Evolutionary conservation across 1,140 invertebrate species (phyloP).

Genomic region (Vanessa tameamea): DNA sequence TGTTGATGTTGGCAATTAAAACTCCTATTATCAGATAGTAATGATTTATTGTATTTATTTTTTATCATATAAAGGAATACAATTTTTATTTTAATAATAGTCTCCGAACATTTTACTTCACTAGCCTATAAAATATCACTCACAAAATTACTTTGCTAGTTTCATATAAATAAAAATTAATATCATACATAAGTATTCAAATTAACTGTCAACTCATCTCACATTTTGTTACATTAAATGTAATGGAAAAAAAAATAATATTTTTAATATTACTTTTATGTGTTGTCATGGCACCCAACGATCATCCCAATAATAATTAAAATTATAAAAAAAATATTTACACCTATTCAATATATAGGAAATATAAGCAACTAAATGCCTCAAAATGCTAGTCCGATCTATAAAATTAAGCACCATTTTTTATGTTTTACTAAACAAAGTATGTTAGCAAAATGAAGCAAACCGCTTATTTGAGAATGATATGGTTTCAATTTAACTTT

Average conservation of each 20-base stretch:
- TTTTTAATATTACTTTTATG: conserved; percentile 31
- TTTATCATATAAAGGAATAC: conserved; percentile 26
- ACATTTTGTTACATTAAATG: conserved; percentile 33
- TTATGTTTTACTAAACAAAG: conserved; percentile 25
- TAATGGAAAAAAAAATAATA: conserved; percentile 29
- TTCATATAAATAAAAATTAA: conserved; percentile 26
- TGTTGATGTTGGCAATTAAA: conserved; percentile 11
- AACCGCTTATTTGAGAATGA: conserved; percentile 20
- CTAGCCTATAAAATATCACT: conserved; percentile 34
- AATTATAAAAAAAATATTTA: conserved; percentile 58
- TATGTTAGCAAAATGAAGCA: conserved; percentile 27
- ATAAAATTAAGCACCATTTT: conserved; percentile 63
- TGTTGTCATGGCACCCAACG: conserved; percentile 60
- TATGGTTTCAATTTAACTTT: conserved; percentile 24
- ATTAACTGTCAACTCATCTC: conserved; percentile 17
- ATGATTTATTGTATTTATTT: conserved; percentile 22
- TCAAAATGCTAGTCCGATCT: conserved; percentile 68
- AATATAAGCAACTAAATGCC: conserved; percentile 68
- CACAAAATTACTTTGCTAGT: conserved; percentile 22
- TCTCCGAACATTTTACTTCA: conserved; percentile 27
- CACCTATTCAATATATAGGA: conserved; percentile 47
- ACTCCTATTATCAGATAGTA: background rate
- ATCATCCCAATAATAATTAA: conserved; percentile 46
- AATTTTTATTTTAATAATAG: conserved; percentile 24
- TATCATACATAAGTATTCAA: conserved; percentile 29